Evolutionary conservation across 2,113 vertebrate genomes (phyloP), one percentile per base, ranked within the genome.

Genomic region (Bombycilla garrulus): DNA sequence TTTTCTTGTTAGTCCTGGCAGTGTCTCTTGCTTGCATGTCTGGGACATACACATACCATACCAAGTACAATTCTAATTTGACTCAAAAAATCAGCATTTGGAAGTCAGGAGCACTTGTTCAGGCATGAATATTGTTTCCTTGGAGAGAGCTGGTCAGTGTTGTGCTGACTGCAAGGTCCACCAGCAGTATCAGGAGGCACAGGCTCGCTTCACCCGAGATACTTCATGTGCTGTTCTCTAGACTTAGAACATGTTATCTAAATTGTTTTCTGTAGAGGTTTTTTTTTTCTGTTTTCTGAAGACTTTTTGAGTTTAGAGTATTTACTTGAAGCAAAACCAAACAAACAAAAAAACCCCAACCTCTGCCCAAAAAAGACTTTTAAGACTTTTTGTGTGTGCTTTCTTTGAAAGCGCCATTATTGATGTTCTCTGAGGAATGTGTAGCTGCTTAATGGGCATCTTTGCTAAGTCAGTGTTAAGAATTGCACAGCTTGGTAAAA

Each of bases 401-500:
- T 47, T 81, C 35, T 56, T 45, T 62, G 76, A 60, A 65, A 88
- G 29, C 44, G 26, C 13, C 11, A 5, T 86, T 93, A 58, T 2
- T 70, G 47, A 42, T n/a, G 36, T 44, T 83, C 65, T 90, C 47
- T 16, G 60, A 76, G 29, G 72, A 53, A 62, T 36, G 58, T 82
- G 70, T 35, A 66, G 48, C 81, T 87, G 47, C 81, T 67, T 90
- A 69, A 57, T 74, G 85, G 38, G 28, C 26, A 71, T 71, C 80
- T 92, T 90, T 86, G 86, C 86, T n/a, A 56, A 90, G 51, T 94
- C 80, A 64, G 76, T 67, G n/a, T 65, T 84, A 25, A 36, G 84
- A 83, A 83, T 88, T 67, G 71, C 76, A 35, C 40, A 33, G 38
- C 8, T 2, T 40, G 40, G 56, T 94, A 14, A 45, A 81, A 69